phyloP scores from a whole-genome alignment of 2,888 invertebrate genomes.

The Temnothorax rugatulus region DNA sequence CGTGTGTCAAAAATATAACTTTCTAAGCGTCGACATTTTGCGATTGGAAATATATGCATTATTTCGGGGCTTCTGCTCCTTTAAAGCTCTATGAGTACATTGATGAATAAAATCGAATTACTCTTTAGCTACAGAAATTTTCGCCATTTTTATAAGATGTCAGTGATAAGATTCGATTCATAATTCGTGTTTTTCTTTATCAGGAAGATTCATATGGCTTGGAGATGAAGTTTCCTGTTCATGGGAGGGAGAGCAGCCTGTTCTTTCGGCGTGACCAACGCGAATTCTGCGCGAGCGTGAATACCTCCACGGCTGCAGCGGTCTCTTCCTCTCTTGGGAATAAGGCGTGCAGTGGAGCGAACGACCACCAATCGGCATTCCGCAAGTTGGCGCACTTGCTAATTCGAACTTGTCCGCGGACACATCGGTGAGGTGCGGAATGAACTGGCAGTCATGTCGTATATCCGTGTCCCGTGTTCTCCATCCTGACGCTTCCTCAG shows the following conservation, averaged over 20 bases:
- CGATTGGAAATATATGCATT: background rate
- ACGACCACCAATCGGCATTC: constrained; percentile 78
- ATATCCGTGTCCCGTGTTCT: constrained; percentile 58
- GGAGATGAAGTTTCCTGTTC: constrained; percentile 36
- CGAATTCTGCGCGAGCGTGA: constrained; percentile 34
- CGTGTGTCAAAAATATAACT: background rate
- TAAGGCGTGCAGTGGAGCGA: constrained; percentile 43
- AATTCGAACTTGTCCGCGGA: constrained; percentile 80
- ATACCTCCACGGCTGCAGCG: constrained; percentile 7
- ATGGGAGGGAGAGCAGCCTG: background rate
- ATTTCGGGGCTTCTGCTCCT: background rate
- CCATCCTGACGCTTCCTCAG: constrained; percentile 59
- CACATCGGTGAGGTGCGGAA: constrained; percentile 72
- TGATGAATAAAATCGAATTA: background rate
- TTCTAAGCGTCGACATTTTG: background rate
- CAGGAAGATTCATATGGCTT: background rate
- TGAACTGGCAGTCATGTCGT: constrained; percentile 70
- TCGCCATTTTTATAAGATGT: background rate
- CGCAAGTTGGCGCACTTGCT: constrained; percentile 80
- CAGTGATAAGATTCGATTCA: background rate
- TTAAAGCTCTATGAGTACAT: background rate
- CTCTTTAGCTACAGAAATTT: background rate
- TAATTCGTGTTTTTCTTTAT: constrained; percentile 15
- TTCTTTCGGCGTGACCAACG: constrained; percentile 49
- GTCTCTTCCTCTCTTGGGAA: constrained; percentile 21